Percentiles rank a stretch among this genome's conserved stretches.
phyloP scores from a whole-genome alignment of 2,797 vertebrate genomes.

The Tangara arthus region DNA sequence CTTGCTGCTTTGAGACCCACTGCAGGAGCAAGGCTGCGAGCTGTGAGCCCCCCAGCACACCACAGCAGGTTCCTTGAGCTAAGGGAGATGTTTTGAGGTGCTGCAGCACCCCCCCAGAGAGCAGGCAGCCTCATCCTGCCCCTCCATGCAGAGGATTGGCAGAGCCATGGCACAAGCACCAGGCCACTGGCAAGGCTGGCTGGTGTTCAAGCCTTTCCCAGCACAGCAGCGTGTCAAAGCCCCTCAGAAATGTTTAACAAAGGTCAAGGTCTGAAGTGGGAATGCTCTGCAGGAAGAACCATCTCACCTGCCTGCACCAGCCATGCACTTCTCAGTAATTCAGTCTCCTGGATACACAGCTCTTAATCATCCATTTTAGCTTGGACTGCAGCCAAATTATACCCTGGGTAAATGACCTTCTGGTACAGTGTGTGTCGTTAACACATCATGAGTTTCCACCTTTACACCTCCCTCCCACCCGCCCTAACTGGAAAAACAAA shows the following conservation, averaged over 20 bases:
- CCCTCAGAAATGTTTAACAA: neutral
- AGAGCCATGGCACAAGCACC: neutral
- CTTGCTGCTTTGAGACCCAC: neutral
- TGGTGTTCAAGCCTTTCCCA: neutral
- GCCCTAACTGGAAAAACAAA: neutral
- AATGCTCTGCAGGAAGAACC: neutral
- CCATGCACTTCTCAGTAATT: neutral
- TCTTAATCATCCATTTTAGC: neutral
- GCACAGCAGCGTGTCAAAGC: neutral
- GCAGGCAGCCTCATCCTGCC: neutral
- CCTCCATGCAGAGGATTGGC: neutral
- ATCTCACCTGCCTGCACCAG: neutral
- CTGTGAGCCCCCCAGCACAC: neutral
- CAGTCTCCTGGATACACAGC: neutral
- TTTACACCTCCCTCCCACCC: neutral
- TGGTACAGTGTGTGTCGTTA: neutral
- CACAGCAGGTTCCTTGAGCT: neutral
- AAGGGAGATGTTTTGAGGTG: neutral
- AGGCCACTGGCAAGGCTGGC: accelerated
- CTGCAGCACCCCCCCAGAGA: neutral
- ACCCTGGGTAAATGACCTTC: neutral
- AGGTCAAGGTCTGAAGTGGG: neutral
- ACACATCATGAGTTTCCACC: neutral
- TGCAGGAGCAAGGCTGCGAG: neutral
- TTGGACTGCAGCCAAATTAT: neutral